Evolutionary conservation across 2,797 vertebrate species (phyloP), one percentile per base, ranked within the genome.

Genomic region (Sebastes melanostomus): DNA sequence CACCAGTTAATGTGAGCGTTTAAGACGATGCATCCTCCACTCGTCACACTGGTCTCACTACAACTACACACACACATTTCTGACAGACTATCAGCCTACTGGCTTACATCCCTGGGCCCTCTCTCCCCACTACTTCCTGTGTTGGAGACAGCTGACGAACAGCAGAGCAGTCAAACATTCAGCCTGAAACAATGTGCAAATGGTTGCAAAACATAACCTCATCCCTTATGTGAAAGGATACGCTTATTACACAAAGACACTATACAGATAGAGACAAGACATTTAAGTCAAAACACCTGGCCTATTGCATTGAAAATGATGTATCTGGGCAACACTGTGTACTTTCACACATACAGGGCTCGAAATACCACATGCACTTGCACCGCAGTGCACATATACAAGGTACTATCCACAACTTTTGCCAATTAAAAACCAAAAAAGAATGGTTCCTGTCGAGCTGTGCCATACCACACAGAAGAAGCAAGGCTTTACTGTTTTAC

Each of bases 71-170:
- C 56, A 25, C 50, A 62, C 55, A 50, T 9, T 11, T 56, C 13
- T 66, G 52, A 86, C 73, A 83, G 8, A 42, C 34, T 18, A 74
- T 14, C 4, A 54, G 42, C 42, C 56, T 13, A 36, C 63, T 61
- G 79, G 66, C 73, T 72, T 14, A 36, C 71, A 66, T 66, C 54
- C 46, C 62, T 10, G 7, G 20, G 54, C 50, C 12, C 42, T 67
- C 32, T 67, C 71, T 67, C 68, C 73, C 42, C 10, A n/a, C 58
- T 14, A 54, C 72, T 85, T 89, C 82, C 86, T 85, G 83, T 71
- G 34, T 20, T 54, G 66, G 27, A 80, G 74, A 86, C 72, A 66
- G 52, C n/a, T 88, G 84, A 90, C 1, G 3, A 77, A 83, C 42
- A 70, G 81, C 84, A 89, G 84, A 84, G 66, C 25, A 46, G 56